phyloP scores from a whole-genome alignment of 2,113 vertebrate species.

The Laticauda laticaudata region DNA sequence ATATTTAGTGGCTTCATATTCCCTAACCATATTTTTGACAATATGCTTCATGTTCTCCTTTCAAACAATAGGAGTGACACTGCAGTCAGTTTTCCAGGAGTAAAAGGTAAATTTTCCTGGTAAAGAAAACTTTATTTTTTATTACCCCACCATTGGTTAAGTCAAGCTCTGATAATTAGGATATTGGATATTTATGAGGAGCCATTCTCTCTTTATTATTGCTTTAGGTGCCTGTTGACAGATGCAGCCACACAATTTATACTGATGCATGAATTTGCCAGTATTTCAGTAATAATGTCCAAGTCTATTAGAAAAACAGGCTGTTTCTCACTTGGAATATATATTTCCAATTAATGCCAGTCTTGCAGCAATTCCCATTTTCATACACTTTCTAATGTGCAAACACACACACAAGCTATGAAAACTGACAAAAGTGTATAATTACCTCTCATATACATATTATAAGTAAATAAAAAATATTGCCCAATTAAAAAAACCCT shows the following conservation, averaged over 20 bases:
- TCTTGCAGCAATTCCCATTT: constrained; percentile 51
- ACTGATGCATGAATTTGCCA: constrained; percentile 68
- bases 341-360: constrained; percentile 63
- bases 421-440: neutral
- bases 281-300: constrained; percentile 66
- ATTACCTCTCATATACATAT: neutral
- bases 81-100: constrained; percentile 59
- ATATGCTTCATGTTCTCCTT: constrained; percentile 64
- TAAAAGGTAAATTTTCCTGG: constrained; percentile 63
- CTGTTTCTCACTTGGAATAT: constrained; percentile 58
- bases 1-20: constrained; percentile 63
- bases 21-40: constrained; percentile 67
- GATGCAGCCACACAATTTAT: constrained; percentile 68
- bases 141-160: constrained; percentile 70
- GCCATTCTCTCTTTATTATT: constrained; percentile 72
- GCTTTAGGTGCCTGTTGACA: constrained; percentile 70
- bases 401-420: neutral
- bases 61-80: constrained; percentile 52
- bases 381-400: neutral
- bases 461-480: neutral
- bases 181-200: constrained; percentile 73
- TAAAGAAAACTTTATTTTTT: constrained; percentile 59
- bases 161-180: constrained; percentile 74
- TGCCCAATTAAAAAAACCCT: neutral
- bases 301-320: constrained; percentile 59